phyloP scores from a whole-genome alignment of 2,797 vertebrate species.

The Meda fulgida region DNA sequence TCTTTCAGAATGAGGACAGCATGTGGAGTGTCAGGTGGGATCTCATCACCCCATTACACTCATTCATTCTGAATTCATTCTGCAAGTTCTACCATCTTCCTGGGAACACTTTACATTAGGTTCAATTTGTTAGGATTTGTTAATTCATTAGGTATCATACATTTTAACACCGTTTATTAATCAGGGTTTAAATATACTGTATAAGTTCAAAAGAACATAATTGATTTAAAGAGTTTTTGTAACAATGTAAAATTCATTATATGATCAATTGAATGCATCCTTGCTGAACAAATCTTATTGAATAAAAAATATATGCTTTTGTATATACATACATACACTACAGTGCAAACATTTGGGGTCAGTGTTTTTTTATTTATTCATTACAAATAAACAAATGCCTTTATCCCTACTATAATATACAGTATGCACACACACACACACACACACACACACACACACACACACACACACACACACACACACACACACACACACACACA shows the following conservation, averaged over 20 bases:
- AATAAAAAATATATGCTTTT: not conserved
- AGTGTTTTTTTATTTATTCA: not conserved
- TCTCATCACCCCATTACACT: conserved; percentile 48
- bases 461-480: too few relatives aligned
- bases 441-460: too few relatives aligned
- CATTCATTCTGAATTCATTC: not conserved
- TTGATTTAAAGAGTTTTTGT: not conserved
- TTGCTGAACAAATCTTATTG: not conserved
- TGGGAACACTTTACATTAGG: not conserved
- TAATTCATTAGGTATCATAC: not conserved
- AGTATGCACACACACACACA: not conserved
- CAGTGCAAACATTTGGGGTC: not conserved
- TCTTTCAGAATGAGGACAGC: conserved; percentile 69
- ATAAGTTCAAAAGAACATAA: not conserved
- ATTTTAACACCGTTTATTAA: conserved; percentile 2
- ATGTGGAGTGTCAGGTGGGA: conserved; percentile 30
- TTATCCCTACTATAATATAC: not conserved
- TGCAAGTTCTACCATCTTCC: not conserved
- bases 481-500: too few relatives aligned
- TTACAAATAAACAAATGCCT: not conserved
- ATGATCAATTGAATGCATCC: not conserved
- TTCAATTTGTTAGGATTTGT: not conserved
- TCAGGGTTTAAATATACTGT: not conserved
- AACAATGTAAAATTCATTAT: not conserved
- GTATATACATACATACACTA: not conserved